A percentile compares a stretch with the other conserved stretches of the same genome.
Conservation (phyloP, 1,140 invertebrate species). For the Orchestia grillus region DNA sequence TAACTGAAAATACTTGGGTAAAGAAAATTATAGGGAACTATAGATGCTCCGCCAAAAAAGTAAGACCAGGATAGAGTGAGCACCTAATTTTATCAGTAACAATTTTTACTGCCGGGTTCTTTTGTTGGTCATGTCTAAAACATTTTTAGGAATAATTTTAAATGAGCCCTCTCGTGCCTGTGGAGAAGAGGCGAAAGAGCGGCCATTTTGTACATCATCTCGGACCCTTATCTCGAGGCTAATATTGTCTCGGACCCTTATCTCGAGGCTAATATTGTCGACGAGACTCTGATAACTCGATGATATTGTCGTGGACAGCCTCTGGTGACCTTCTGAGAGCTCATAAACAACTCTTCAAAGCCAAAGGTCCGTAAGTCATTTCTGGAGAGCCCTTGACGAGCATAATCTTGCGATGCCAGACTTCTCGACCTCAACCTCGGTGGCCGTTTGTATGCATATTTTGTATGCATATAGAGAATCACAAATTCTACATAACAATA, state of each 20-base stretch:
- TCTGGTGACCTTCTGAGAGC: neutral
- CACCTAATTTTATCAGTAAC: neutral
- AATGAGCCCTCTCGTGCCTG: neutral
- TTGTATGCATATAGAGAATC: neutral
- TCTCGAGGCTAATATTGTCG: neutral
- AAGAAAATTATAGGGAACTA: too few species aligned
- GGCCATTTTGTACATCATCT: neutral
- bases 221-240: neutral
- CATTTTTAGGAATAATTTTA: neutral
- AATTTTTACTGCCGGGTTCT: neutral
- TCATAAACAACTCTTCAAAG: slow-evolving; percentile 22
- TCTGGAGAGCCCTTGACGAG: neutral
- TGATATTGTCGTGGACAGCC: slow-evolving; percentile 13
- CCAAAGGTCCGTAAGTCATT: neutral
- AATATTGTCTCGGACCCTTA: neutral
- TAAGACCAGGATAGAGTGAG: too few species aligned
- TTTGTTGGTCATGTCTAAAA: neutral
- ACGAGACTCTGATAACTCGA: neutral
- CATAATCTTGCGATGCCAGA: neutral
- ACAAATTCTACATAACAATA: neutral
- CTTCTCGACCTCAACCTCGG: neutral
- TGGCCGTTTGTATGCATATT: neutral
- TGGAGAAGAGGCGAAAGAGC: neutral
- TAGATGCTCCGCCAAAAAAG: too few species aligned
- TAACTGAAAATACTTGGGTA: too few species aligned